phyloP scores from a whole-genome alignment of 2,888 invertebrate species.

The Andrena trimmerana region DNA sequence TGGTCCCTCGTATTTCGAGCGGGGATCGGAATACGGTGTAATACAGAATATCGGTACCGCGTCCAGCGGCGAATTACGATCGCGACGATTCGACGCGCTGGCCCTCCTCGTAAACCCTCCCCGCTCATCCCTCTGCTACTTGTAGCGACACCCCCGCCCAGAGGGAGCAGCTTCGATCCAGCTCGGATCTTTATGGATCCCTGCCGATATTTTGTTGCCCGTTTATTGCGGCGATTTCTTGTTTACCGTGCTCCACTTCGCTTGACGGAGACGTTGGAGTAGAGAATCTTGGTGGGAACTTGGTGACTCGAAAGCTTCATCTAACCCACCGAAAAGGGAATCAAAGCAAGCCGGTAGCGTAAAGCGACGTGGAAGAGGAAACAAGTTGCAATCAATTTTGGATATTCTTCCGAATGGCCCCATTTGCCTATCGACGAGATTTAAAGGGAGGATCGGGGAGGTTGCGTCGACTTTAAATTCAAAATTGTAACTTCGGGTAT shows the following conservation, averaged over 20 bases:
- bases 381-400: background rate
- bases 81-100: constrained; percentile 42
- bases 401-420: background rate
- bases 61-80: constrained; percentile 65
- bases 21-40: constrained; percentile 57
- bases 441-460: background rate
- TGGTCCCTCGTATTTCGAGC: constrained; percentile 53
- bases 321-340: background rate
- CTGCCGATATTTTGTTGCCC: constrained; percentile 31
- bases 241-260: background rate
- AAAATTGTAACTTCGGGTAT: no score
- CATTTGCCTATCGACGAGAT: no score
- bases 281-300: background rate
- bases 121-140: constrained; percentile 12
- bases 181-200: constrained; percentile 33
- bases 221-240: constrained; percentile 42
- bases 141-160: constrained; percentile 4
- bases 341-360: no score
- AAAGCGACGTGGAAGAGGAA: background rate
- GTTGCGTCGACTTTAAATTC: background rate
- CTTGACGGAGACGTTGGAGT: background rate
- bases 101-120: constrained; percentile 52
- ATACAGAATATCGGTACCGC: constrained; percentile 34
- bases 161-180: constrained; percentile 28
- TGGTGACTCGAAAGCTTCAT: background rate